Conservation (phyloP, 2,113 vertebrate genomes). For the Monarcha castaneiventris region DNA sequence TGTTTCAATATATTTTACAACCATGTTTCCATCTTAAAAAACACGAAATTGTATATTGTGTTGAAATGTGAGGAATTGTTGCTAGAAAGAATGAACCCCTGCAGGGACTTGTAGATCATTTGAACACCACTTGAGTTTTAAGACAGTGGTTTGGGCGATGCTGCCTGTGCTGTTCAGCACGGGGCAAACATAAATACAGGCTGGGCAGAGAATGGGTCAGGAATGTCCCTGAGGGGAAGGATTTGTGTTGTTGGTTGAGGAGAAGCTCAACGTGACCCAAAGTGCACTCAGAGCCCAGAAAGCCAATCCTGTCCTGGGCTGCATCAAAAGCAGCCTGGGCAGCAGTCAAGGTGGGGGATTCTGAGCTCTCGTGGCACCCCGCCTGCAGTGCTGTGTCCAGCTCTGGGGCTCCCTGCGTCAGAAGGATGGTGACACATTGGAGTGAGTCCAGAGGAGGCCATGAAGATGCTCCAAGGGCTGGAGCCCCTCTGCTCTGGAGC, state of each 20-base stretch:
- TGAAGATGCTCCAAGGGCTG: neutral
- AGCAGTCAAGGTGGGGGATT: neutral
- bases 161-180: neutral
- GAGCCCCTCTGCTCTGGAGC: neutral
- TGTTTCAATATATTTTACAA: neutral
- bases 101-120: neutral
- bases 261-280: neutral
- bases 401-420: neutral
- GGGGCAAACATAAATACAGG: neutral
- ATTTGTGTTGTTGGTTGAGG: neutral
- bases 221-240: neutral
- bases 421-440: neutral
- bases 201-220: neutral
- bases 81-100: neutral
- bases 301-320: neutral
- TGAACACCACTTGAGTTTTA: neutral
- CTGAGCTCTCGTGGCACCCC: neutral
- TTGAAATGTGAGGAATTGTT: neutral
- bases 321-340: neutral
- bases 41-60: neutral
- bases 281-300: neutral
- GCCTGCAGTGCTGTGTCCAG: neutral
- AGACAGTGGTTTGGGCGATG: neutral
- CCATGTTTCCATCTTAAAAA: neutral
- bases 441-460: neutral